Evolutionary conservation across 2,797 vertebrate genomes (phyloP).

Genomic region (Eutrigla gurnardus): DNA sequence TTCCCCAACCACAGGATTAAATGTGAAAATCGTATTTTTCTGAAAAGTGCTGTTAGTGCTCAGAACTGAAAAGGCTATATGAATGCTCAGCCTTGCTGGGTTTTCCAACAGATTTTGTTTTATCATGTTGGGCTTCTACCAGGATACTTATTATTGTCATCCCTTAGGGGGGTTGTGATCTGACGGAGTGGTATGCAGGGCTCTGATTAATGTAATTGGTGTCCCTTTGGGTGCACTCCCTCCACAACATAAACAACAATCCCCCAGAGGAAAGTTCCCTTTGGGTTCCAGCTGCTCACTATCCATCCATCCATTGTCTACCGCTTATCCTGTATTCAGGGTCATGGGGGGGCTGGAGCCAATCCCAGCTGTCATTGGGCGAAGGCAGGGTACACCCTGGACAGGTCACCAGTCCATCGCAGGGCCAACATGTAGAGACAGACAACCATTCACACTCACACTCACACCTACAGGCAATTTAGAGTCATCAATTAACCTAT

Average conservation of each 20-base stretch:
- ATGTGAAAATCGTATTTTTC: too few species aligned
- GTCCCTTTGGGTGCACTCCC: background rate
- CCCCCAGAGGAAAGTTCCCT: background rate
- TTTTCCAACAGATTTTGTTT: background rate
- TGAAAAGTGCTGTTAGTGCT: background rate
- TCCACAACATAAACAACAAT: background rate
- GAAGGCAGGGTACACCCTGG: too few species aligned
- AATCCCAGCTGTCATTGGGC: too few species aligned
- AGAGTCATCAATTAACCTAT: too few species aligned
- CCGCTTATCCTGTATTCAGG: too few species aligned
- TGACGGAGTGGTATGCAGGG: background rate
- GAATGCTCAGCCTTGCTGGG: background rate
- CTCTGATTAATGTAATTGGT: background rate
- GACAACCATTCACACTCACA: too few species aligned
- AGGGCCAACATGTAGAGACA: too few species aligned
- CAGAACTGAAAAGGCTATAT: background rate
- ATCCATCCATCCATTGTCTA: background rate
- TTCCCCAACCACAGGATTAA: too few species aligned
- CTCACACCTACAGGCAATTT: too few species aligned
- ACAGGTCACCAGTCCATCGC: too few species aligned
- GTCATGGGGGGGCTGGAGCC: too few species aligned
- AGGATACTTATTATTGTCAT: background rate
- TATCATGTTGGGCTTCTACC: background rate
- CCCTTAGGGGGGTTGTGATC: background rate
- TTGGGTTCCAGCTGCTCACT: background rate